Evolutionary conservation across 35 echinoderm and acorn worm genomes (phyloP), one percentile per base, ranked within the genome.

Genomic region (Patiria miniata): DNA sequence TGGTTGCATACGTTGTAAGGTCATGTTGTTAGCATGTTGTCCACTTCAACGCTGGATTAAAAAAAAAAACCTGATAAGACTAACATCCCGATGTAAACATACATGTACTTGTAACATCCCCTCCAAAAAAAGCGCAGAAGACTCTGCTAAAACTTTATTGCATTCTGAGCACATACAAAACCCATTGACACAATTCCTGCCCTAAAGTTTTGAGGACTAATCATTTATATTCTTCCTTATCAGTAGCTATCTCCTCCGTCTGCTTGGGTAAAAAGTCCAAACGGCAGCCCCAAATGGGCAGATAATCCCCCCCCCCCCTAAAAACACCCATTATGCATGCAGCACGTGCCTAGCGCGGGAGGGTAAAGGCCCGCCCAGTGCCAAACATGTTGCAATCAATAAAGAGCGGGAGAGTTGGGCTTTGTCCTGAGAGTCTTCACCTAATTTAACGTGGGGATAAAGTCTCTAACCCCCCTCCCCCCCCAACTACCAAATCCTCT

Each of bases 291-390:
- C 34, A 73, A 73, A 73, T 73, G 10, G 65, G 65, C 65, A 14
- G 26, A 73, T 36, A 73, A 73, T 36, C 65, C 8, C 34, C 26
- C 65, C 42, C n/a, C 42, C 42, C 12, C 42, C n/a, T 7, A 26
- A 10, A 18, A 34, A 73, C 65, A 73, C 65, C 42, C 26, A 73
- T 73, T 73, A 73, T 73, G 65, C 65, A 73, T 73, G 65, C 65
- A 73, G 65, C 65, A 73, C 65, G 65, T 73, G 65, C 65, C 65
- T 73, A 73, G 26, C 65, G 65, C 65, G 65, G 65, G 65, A 73
- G 65, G 65, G 65, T 73, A 34, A 73, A 73, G 65, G 65, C 26
- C n/a, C 34, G 65, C 18, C 65, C 34, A 32, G 34, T 34, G 65
- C 65, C 65, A 26, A 36, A 73, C 23, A 73, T 12, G 65, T 10